Conservation (phyloP, 2,113 vertebrate species). For the Sminthopsis crassicaudata region DNA sequence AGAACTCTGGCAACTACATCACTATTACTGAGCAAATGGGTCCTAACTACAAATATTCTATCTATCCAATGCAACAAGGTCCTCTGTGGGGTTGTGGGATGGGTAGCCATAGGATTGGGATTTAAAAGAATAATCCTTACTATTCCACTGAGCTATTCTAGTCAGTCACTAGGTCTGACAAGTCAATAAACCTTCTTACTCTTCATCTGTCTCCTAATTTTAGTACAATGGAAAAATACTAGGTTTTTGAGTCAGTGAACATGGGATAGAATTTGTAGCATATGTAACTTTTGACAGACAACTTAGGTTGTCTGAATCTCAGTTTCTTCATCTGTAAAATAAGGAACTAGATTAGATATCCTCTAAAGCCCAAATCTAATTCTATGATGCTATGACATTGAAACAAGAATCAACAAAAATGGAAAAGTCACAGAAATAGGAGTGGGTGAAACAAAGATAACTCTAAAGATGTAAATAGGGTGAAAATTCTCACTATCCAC, state of each 20-base stretch:
- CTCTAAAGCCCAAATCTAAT: neutral
- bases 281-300: neutral
- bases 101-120: neutral
- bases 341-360: neutral
- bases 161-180: neutral
- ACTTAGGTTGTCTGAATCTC: neutral
- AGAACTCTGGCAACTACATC: neutral
- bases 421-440: neutral
- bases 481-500: neutral
- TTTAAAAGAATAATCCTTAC: neutral
- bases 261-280: too few relatives aligned
- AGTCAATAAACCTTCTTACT: neutral
- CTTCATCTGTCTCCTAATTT: neutral
- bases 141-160: neutral
- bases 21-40: slow-evolving; percentile 19
- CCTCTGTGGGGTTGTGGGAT: neutral
- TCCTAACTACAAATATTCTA: neutral
- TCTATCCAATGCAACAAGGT: neutral
- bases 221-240: neutral
- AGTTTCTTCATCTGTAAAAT: neutral
- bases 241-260: too few relatives aligned
- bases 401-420: slow-evolving; percentile 7
- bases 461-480: neutral
- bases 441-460: neutral
- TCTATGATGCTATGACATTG: neutral